Conservation (phyloP, 2,113 vertebrate genomes). For the Chelonoidis abingdonii region DNA sequence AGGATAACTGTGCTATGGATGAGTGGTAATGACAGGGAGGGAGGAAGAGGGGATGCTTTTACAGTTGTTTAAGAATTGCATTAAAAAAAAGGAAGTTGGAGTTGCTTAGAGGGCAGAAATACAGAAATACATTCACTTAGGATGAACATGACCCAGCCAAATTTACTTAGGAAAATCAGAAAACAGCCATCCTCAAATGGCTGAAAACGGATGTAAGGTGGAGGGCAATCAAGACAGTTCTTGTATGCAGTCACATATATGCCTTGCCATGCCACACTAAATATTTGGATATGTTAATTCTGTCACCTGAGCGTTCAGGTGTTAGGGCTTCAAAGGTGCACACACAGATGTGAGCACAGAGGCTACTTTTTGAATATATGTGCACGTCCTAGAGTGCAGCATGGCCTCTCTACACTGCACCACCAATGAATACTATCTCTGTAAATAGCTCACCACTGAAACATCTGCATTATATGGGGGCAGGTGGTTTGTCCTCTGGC, state of each 20-base stretch:
- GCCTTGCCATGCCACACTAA: not conserved
- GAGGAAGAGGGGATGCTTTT: not conserved
- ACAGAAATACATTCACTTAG: not conserved
- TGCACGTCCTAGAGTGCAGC: not conserved
- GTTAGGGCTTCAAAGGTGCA: not conserved
- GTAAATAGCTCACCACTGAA: not conserved
- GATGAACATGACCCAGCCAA: not conserved
- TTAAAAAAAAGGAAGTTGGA: conserved; percentile 37
- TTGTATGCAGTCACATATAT: not conserved
- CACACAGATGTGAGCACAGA: not conserved
- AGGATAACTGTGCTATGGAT: not conserved
- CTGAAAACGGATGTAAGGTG: not conserved
- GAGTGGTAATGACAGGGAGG: not conserved
- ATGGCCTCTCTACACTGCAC: not conserved
- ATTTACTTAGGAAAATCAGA: not conserved
- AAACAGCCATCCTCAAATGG: not conserved
- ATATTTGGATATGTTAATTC: not conserved
- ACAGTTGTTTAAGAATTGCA: conserved; percentile 28
- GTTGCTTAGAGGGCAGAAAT: not conserved
- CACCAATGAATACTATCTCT: not conserved
- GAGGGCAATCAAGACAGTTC: not conserved
- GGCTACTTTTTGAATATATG: not conserved
- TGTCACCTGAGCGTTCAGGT: not conserved
- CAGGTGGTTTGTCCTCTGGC: not conserved
- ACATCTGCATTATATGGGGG: not conserved